Evolutionary conservation across 2,113 vertebrate genomes (phyloP).

Genomic region (Gavialis gangeticus): DNA sequence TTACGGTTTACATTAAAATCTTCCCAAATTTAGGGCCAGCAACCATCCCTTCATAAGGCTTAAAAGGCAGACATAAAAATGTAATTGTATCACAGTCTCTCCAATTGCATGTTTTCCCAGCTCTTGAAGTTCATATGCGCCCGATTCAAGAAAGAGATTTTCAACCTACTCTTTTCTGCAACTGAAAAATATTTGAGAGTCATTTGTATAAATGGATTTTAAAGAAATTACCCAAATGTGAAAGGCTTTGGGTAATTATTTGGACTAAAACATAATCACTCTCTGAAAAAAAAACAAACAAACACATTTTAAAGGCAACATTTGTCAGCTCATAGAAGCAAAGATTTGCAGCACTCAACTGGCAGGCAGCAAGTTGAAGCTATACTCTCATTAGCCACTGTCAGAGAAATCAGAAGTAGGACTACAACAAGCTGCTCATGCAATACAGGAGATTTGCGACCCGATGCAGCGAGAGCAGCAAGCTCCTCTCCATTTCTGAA

Average conservation of each 20-base stretch:
- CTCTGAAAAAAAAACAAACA: not conserved
- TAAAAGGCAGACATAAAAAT: conserved; percentile 74
- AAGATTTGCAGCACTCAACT: not conserved
- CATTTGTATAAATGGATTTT: not conserved
- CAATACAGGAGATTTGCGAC: accelerated
- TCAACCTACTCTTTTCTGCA: not conserved
- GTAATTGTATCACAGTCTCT: conserved; percentile 64
- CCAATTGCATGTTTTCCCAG: not conserved
- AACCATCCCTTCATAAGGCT: conserved; percentile 68
- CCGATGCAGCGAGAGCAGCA: not conserved
- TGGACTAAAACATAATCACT: not conserved
- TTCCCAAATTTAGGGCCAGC: conserved; percentile 74
- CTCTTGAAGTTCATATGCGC: conserved; percentile 29
- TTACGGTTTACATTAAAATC: conserved; percentile 74
- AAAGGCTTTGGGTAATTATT: not conserved
- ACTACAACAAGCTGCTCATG: accelerated
- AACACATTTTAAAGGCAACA: not conserved
- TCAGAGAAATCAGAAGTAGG: not conserved
- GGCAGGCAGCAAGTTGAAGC: not conserved
- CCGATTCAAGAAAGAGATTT: conserved; percentile 38
- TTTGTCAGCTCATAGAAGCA: not conserved
- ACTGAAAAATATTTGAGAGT: not conserved
- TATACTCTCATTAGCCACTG: accelerated
- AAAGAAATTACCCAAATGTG: not conserved
- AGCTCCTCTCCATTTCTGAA: not conserved